Evolutionary conservation across 2,797 vertebrate species (phyloP), one percentile per base, ranked within the genome.

Genomic region (Ara ararauna): DNA sequence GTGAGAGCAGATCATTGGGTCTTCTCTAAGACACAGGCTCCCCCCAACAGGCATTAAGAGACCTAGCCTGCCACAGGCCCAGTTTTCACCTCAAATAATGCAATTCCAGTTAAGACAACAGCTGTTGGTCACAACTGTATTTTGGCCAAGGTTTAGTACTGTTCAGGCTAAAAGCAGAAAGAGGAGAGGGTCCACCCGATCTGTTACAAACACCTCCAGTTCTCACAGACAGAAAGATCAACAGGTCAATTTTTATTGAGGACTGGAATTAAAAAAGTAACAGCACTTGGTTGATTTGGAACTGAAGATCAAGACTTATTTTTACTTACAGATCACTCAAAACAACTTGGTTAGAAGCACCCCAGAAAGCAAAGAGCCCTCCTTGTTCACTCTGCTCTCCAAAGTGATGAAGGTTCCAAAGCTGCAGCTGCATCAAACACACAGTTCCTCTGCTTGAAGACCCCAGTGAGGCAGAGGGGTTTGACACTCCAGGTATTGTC

Each of bases 181-280:
- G 53, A 36, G 1, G 8, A 79, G 27, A 29, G 54, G 38, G 11
- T 54, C 23, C 34, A 26, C 32, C 29, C 1, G 2, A 42, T 21
- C 47, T 17, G 0, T 51, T 50, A 67, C 48, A 86, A 90, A 86
- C 53, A 77, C 65, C 60, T 54, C 3, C n/a, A 48, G 56, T 12
- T 73, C 79, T 92, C n/a, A 18, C 10, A 48, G 27, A 21, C 54
- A 58, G 64, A 30, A 64, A 74, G 80, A 85, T 78, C 61, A 85
- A 67, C 40, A 91, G 91, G n/a, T 94, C 40, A 10, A 4, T 74
- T 80, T 95, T 97, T 97, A 97, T 91, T 96, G 60, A 96, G 85
- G 65, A 92, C 68, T 72, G 85, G 53, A 77, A 92, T 95, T 92
- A 30, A 83, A 94, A 90, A 96, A 90, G 83, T 90, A 94, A 95